A percentile compares a stretch with the other conserved stretches of the same genome.
Conservation (phyloP, 1,140 invertebrate species). For the Anastrepha obliqua region DNA sequence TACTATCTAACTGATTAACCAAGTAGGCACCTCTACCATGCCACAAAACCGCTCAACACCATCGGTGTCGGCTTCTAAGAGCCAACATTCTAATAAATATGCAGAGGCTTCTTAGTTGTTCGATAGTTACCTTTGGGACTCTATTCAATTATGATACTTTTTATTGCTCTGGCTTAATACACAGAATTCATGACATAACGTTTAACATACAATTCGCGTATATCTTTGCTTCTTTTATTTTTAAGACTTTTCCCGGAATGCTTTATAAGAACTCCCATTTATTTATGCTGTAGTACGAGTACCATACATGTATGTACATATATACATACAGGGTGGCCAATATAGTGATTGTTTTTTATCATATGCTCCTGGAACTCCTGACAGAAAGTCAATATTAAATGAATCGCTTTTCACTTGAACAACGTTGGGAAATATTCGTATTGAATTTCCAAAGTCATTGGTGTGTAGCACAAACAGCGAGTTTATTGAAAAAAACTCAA, state of each 20-base stretch:
- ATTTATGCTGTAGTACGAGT: background rate
- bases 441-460: no score
- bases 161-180: background rate
- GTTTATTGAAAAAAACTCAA: no score
- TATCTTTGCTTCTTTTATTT: background rate
- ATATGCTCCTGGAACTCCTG: no score
- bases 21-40: background rate
- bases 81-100: slow-evolving; percentile 2
- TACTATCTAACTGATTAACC: background rate
- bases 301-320: background rate
- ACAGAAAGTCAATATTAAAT: no score
- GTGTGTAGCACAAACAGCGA: no score
- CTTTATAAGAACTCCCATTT: background rate
- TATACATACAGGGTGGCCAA: no score
- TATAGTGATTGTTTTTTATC: no score
- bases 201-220: background rate
- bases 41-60: background rate
- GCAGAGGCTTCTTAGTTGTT: background rate
- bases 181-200: background rate
- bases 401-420: no score
- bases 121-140: background rate
- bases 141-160: background rate
- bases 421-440: no score
- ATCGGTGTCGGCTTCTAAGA: background rate
- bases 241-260: background rate